Evolutionary conservation across 2,797 vertebrate species (phyloP).

Genomic region (Tadarida brasiliensis): DNA sequence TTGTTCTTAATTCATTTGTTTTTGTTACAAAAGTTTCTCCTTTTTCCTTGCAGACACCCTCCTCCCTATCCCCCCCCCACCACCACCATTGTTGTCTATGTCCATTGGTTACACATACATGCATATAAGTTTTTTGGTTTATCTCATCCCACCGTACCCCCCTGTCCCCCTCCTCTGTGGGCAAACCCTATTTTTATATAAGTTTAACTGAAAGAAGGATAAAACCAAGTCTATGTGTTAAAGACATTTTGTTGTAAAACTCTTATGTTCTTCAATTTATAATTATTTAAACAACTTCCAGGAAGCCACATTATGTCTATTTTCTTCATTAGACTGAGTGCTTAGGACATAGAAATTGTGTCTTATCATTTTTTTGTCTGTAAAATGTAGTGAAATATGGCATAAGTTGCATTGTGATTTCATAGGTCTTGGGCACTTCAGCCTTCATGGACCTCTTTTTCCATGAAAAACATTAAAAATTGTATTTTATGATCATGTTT

Average conservation of each 20-base stretch:
- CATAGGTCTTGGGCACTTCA: not conserved
- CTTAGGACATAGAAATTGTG: not conserved
- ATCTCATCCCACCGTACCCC: too few species aligned
- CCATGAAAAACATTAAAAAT: slow-evolving; percentile 48
- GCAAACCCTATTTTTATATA: not conserved
- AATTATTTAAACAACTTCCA: slow-evolving; percentile 56
- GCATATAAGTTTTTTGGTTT: too few species aligned
- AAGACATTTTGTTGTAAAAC: slow-evolving; percentile 10
- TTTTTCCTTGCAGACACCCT: too few species aligned
- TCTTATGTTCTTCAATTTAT: not conserved
- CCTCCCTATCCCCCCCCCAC: too few species aligned
- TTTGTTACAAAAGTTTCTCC: too few species aligned
- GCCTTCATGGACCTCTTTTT: not conserved
- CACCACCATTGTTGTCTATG: too few species aligned
- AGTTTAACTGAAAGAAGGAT: slow-evolving; percentile 15
- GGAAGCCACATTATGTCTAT: not conserved
- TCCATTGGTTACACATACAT: too few species aligned
- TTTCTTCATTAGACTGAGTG: not conserved
- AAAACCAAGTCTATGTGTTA: not conserved
- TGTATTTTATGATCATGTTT: not conserved
- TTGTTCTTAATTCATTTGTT: too few species aligned
- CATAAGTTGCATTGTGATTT: not conserved
- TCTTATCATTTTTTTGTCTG: not conserved
- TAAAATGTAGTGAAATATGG: slow-evolving; percentile 26
- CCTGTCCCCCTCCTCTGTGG: too few species aligned